Evolutionary conservation across 2,113 vertebrate genomes (phyloP), one percentile per base, ranked within the genome.

Genomic region (Phocoena sinus): DNA sequence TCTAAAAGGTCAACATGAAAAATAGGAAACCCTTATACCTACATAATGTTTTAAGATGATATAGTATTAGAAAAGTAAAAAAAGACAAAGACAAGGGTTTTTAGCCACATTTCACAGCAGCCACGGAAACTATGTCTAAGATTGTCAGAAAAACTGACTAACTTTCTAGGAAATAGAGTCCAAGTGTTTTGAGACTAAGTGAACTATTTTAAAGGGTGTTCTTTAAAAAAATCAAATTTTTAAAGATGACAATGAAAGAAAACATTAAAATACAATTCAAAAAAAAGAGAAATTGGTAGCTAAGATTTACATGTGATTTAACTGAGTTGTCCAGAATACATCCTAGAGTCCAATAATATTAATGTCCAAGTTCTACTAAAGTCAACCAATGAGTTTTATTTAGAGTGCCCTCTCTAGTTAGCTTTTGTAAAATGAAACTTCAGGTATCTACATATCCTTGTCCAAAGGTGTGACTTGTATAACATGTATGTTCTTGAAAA

Each of bases 231-330:
- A 63, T 13, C 60, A 53, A 80, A 60, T n/a, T 79, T 79, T 33
- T 18, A 44, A 65, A 88, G 14, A 1, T 73, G 44, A 56, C 17
- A n/a, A 13, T 83, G 10, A 47, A 41, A 94, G 3, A n/a, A 85
- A 95, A 95, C 20, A 87, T 76, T 91, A 31, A 94, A 91, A 93
- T 82, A 33, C 2, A 83, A 70, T 44, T 89, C 4, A 41, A 73
- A 71, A 74, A 58, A 20, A 20, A 14, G 4, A 67, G 2, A 62
- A 76, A 82, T 82, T 92, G 26, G 17, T 58, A 44, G 38, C 47
- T 47, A 58, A 96, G 31, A 58, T 73, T 91, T 73, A 89, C 67
- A 65, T 89, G 38, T 89, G n/a, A 70, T 91, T 88, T 95, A 73
- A 67, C 26, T 71, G 47, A 93, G 13, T 12, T 92, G 14, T 70